Percentiles rank a stretch among this genome's conserved stretches.
phyloP scores from a whole-genome alignment of 1,140 invertebrate genomes.

The Asbolus verrucosus region DNA sequence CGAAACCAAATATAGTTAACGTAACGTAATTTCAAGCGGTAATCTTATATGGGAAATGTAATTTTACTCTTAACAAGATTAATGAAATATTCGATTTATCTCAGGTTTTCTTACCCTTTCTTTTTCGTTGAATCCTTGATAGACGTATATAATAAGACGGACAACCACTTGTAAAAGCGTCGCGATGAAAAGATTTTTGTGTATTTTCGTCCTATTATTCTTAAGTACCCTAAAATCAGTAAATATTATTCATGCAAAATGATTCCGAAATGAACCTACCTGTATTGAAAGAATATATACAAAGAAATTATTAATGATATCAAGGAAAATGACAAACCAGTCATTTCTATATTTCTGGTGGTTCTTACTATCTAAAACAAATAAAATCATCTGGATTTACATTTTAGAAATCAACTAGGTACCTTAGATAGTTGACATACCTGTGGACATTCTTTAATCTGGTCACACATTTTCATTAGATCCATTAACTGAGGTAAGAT shows the following conservation, averaged over 20 bases:
- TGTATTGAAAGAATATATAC: constrained; percentile 84
- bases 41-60: constrained; percentile 32
- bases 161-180: constrained; percentile 88
- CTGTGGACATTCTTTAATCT: constrained; percentile 69
- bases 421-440: too few relatives aligned
- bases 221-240: constrained; percentile 76
- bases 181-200: constrained; percentile 88
- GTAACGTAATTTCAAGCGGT: constrained; percentile 11
- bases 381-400: constrained; percentile 25
- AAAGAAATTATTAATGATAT: constrained; percentile 80
- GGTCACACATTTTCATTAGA: constrained; percentile 68
- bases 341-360: constrained; percentile 83
- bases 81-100: constrained; percentile 68
- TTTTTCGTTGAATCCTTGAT: constrained; percentile 74
- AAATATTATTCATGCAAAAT: neutral
- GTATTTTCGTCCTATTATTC: constrained; percentile 89
- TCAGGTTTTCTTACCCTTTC: constrained; percentile 80
- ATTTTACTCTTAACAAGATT: constrained; percentile 1
- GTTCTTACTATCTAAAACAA: constrained; percentile 81
- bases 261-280: constrained; percentile 74
- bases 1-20: constrained; percentile 7
- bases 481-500: constrained; percentile 79
- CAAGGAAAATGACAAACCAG: constrained; percentile 82
- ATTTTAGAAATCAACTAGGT: constrained; percentile 15
- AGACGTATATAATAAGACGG: constrained; percentile 86